Evolutionary conservation across 2,113 vertebrate species (phyloP).

Genomic region (Telmatochromis brichardi): DNA sequence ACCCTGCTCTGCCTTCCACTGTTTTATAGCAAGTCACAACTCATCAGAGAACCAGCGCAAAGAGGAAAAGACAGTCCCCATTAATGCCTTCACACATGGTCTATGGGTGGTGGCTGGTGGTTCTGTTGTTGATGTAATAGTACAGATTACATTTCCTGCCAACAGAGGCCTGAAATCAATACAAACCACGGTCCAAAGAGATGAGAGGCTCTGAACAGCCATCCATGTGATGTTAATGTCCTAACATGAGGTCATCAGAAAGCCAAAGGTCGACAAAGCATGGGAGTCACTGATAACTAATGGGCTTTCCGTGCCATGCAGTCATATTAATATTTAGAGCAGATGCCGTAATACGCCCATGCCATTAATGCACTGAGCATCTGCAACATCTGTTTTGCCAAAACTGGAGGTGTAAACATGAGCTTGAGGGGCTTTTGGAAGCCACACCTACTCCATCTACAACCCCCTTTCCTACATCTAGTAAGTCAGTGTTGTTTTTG

Average conservation of each 20-base stretch:
- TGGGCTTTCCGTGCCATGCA: not conserved
- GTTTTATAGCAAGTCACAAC: slow-evolving; percentile 4
- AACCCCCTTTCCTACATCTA: not conserved
- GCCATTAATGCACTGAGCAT: not conserved
- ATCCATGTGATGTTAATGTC: not conserved
- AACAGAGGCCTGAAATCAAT: slow-evolving; percentile 33
- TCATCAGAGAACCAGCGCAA: not conserved
- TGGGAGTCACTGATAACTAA: not conserved
- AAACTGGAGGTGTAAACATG: not conserved
- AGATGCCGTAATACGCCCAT: not conserved
- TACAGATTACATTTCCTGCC: slow-evolving; percentile 44
- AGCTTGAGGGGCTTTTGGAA: not conserved
- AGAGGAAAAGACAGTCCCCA: not conserved
- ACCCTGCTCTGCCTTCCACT: not conserved
- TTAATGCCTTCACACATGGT: not conserved
- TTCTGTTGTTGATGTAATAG: slow-evolving; percentile 8
- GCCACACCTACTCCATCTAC: not conserved
- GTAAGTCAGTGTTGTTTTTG: not conserved
- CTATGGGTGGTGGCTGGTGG: not conserved
- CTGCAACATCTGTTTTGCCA: not conserved
- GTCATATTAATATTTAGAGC: not conserved
- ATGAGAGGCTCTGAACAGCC: not conserved
- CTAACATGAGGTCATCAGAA: not conserved
- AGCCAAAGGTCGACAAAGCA: not conserved
- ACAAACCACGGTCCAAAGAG: not conserved